These are phyloP conservation scores for Onychomys leucogaster DNA, from an alignment of 2,797 vertebrate species.

Conservation along the genomic window DNA sequence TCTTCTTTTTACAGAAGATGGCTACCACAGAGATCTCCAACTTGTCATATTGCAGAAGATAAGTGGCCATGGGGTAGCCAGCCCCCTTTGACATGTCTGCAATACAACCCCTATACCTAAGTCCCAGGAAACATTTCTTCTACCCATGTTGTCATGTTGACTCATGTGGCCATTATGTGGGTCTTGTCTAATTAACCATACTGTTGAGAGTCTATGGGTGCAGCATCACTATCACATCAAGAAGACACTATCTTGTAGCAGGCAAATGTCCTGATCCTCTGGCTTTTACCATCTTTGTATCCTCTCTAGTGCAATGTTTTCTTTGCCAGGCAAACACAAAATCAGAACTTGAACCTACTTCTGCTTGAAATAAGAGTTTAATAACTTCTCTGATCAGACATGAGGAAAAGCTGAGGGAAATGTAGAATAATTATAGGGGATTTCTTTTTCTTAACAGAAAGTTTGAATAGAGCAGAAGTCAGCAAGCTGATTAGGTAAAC, in stretches of 20 bases:
- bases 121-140: neutral
- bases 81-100: neutral
- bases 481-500: neutral
- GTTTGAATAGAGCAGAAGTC: conserved; percentile 40
- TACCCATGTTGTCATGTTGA: neutral
- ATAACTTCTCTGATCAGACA: neutral
- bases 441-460: conserved; percentile 33
- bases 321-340: neutral
- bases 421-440: neutral
- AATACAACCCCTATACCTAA: neutral
- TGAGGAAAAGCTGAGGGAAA: neutral
- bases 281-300: neutral
- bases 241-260: neutral
- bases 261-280: neutral
- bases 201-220: neutral
- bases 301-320: neutral
- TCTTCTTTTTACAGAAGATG: neutral
- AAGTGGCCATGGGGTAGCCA: neutral
- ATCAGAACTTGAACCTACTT: neutral
- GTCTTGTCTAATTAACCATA: neutral
- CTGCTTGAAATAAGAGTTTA: conserved; percentile 6
- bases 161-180: neutral
- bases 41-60: neutral
- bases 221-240: neutral
- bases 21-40: neutral